Conservation (phyloP, 1,140 invertebrate genomes). For the Mylabris phalerata region DNA sequence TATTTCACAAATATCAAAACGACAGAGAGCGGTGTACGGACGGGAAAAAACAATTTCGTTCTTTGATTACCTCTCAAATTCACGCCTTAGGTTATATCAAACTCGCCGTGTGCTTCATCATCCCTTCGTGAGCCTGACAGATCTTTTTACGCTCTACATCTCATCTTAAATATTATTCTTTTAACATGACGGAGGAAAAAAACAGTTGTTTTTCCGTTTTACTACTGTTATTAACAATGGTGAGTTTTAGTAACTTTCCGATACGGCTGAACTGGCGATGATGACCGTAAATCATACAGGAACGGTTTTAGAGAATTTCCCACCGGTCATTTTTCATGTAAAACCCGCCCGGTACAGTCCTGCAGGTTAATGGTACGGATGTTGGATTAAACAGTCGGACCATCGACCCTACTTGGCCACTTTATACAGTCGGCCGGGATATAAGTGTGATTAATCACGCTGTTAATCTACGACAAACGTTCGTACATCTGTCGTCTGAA, state of each 20-base stretch:
- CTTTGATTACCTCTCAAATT: constrained; percentile 23
- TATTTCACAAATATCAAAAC: no score
- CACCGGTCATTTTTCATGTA: background rate
- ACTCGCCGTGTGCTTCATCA: constrained; percentile 14
- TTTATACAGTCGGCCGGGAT: no score
- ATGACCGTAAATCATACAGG: no score
- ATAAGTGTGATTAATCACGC: no score
- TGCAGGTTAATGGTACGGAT: background rate
- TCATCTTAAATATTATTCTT: constrained; percentile 25
- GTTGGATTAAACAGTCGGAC: background rate
- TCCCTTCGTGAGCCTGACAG: constrained; percentile 17
- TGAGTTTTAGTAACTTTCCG: no score
- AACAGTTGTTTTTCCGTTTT: no score
- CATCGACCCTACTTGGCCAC: background rate
- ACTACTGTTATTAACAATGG: no score
- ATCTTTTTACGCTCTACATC: constrained; percentile 22
- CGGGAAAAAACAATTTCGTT: constrained; percentile 17
- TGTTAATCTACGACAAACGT: no score
- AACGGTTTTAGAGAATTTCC: background rate
- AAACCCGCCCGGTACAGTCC: background rate
- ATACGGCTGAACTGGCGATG: no score
- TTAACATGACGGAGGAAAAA: constrained; percentile 8
- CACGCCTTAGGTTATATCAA: constrained; percentile 20
- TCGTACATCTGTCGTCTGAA: no score
- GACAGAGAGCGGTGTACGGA: no score